These are phyloP conservation scores for Monopis laevigella DNA, from an alignment of 2,888 invertebrate genomes.

Conservation along the genomic window DNA sequence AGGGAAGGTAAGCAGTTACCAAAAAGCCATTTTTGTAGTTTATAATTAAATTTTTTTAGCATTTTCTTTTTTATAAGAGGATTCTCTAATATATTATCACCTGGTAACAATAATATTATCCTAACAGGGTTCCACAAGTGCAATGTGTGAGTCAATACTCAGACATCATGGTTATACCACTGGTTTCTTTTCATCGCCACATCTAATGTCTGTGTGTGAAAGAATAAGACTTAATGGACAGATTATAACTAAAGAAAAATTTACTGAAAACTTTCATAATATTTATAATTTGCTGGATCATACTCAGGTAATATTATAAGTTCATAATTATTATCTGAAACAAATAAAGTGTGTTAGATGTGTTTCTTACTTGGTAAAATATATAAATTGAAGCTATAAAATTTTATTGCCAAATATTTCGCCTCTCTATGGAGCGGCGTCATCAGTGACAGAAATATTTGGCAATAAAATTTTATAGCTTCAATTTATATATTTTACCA, in stretches of 20 bases:
- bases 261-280: conserved; percentile 83
- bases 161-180: conserved; percentile 85
- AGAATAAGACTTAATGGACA: conserved; percentile 88
- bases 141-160: conserved; percentile 89
- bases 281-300: conserved; percentile 72
- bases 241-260: conserved; percentile 77
- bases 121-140: conserved; percentile 86
- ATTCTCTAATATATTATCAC: background rate
- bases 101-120: no score
- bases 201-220: conserved; percentile 91
- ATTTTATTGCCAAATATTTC: no score
- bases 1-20: conserved; percentile 90
- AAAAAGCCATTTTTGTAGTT: no score
- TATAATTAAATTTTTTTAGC: background rate
- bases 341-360: no score
- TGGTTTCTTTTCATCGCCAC: conserved; percentile 97
- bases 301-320: conserved; percentile 45
- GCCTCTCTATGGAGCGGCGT: no score
- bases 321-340: no score
- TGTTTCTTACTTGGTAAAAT: no score
- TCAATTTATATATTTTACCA: no score
- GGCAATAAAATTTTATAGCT: no score
- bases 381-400: no score
- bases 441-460: no score
- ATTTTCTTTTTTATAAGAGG: background rate